Percentiles rank a stretch among this genome's conserved stretches.
Conservation (phyloP, 2,797 vertebrate species). For the Microcaecilia unicolor region DNA sequence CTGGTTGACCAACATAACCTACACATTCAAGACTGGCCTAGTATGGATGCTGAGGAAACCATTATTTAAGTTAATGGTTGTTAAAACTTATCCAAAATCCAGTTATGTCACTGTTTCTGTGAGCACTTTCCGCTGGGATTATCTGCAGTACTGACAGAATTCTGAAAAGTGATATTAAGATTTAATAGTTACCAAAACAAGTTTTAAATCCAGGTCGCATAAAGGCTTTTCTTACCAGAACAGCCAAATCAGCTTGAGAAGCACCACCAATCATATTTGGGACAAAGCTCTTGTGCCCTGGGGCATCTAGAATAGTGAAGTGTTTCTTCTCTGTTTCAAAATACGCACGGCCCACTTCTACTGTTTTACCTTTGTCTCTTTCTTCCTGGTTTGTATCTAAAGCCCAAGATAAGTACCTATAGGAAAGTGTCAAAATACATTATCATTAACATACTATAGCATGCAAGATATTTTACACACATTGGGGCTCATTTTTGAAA, state of each 20-base stretch:
- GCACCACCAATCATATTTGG: constrained; percentile 98
- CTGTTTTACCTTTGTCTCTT: constrained; percentile 94
- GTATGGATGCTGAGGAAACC: no score
- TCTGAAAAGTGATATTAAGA: no score
- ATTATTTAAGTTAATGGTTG: no score
- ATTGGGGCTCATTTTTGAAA: no score
- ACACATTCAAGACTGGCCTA: no score
- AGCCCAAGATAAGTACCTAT: constrained; percentile 95
- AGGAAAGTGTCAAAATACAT: constrained; percentile 2
- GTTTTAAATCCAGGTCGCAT: background rate
- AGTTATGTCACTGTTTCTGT: no score
- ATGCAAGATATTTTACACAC: background rate
- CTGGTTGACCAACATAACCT: no score
- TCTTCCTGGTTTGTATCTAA: constrained; percentile 97
- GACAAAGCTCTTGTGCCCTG: constrained; percentile 96
- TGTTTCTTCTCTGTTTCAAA: constrained; percentile 96
- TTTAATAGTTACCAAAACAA: no score
- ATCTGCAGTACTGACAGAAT: no score
- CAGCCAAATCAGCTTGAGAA: constrained; percentile 91
- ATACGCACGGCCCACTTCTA: constrained; percentile 92
- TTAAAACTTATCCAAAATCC: no score
- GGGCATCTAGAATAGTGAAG: constrained; percentile 95
- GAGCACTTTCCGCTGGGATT: no score
- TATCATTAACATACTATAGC: background rate
- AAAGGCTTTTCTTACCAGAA: constrained; percentile 71